phyloP scores from a whole-genome alignment of 2,888 invertebrate genomes.

The Villa cingulata region DNA sequence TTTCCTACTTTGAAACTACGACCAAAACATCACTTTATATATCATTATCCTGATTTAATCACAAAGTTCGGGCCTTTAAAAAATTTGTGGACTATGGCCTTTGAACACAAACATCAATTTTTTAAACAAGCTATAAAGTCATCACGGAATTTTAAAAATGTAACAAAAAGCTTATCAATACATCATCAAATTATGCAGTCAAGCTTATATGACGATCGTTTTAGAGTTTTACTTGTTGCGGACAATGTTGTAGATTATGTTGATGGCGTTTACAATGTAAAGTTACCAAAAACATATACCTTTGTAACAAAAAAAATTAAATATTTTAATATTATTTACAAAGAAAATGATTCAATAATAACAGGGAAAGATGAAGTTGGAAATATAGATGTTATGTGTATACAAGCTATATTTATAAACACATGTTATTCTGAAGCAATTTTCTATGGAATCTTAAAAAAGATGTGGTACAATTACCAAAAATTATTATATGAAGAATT shows the following conservation, averaged over 20 bases:
- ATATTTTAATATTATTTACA: background rate
- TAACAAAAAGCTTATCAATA: background rate
- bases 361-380: background rate
- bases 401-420: background rate
- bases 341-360: background rate
- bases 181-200: slow-evolving; percentile 3
- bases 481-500: background rate
- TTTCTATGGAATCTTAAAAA: background rate
- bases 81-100: slow-evolving; percentile 13
- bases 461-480: background rate
- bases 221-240: background rate
- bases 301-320: background rate
- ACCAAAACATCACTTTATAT: slow-evolving; percentile 14
- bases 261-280: background rate
- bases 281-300: background rate
- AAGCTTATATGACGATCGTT: background rate
- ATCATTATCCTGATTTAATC: slow-evolving; percentile 12
- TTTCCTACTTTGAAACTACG: slow-evolving; percentile 9
- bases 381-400: background rate
- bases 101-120: slow-evolving; percentile 20
- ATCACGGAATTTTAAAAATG: slow-evolving; percentile 16
- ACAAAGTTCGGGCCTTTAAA: slow-evolving; percentile 10
- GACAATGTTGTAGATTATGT: background rate
- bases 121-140: slow-evolving; percentile 15
- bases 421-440: background rate